Base-by-base conservation (phyloP, 2,797 vertebrate species). In the Psittacula echo region DNA sequence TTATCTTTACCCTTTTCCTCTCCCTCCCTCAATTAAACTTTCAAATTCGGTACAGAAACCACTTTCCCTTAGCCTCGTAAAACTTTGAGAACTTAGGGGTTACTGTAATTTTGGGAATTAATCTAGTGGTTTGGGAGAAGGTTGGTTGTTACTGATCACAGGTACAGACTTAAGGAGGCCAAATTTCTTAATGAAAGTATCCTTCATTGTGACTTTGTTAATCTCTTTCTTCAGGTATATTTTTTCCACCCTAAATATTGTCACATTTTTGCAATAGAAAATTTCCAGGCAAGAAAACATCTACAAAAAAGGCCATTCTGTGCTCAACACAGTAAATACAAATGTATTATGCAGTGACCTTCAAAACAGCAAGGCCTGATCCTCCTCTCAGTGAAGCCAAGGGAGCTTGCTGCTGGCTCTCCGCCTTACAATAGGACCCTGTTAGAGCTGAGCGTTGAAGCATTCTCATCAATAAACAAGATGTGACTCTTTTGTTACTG, bases 381-480 rank as follows among this genome's bases (percentile, higher is more conserved):
- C 86, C 93, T 90, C 58, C 71, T 87, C 70, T 73, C 65, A 22
- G 45, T 11, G 71, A 73, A 85, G 68, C 93, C 3, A 3, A 87
- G 84, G 74, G 93, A 87, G 74, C 80, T 84, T 87, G 66, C 93
- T 88, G 91, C 65, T 64, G 64, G 37, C 66, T 87, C 61, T 85
- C 44, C 16, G 42, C 53, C 42, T 83, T 41, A 72, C 61, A 80
- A 68, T 83, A 90, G 84, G 76, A 34, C 78, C 54, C 79, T 80
- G 72, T 78, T 94, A 84, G 62, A 77, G 81, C 64, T 2, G 3
- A 79, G 87, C 9, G 1, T 60, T 77, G 87, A 42, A 95, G 78
- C 42, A 1, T 77, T 84, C 72, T 96, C 93, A 95, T 94, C 94
- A 90, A 87, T 92, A 94, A 95, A 96, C 85, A 96, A 90, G 77